Evolutionary conservation across 2,113 vertebrate species (phyloP), one percentile per base, ranked within the genome.

Genomic region (Mastomys natalensis): DNA sequence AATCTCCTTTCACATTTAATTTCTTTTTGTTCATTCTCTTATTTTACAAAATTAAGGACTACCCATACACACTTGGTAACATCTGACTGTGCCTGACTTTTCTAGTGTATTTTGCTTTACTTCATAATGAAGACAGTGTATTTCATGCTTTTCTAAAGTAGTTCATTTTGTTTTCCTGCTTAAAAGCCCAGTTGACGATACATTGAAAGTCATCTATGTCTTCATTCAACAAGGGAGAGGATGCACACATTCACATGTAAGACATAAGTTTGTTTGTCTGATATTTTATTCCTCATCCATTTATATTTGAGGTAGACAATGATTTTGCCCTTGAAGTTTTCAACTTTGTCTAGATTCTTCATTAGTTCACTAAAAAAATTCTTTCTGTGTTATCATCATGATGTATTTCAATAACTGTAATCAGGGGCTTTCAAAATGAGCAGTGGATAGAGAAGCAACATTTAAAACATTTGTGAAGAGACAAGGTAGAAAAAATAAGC

Each of bases 21-120:
- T 97, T 96, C 26, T 92, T 92, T 86, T 90, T 84, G 43, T 58
- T 96, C 77, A 87, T 93, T 95, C 73, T 95, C 45, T 92, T 95
- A 93, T 94, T 96, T 95, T 60, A 95, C 70, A 78, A 68, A 96
- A 96, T 96, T 96, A 95, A 96, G 96, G 68, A 78, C 51, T 93
- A 96, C 26, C 55, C 31, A 51, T 90, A 87, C 34, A 55, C 51
- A 55, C 7, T 55, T 89, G 3, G 4, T 86, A 12, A 74, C 86
- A 95, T 80, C 37, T 96, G 11, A 81, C 37, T 66, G 2, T 55
- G 40, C 90, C 29, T 89, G 43, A 60, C 73, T 81, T 31, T 88
- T 91, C n/a, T 77, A 9, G 78, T 93, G 17, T 3, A 19, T 74
- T 80, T 43, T 43, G 5, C 89, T 7, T 85, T 11, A 29, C 74